Conservation (phyloP, 2,797 vertebrate genomes). For the Trachops cirrhosus region DNA sequence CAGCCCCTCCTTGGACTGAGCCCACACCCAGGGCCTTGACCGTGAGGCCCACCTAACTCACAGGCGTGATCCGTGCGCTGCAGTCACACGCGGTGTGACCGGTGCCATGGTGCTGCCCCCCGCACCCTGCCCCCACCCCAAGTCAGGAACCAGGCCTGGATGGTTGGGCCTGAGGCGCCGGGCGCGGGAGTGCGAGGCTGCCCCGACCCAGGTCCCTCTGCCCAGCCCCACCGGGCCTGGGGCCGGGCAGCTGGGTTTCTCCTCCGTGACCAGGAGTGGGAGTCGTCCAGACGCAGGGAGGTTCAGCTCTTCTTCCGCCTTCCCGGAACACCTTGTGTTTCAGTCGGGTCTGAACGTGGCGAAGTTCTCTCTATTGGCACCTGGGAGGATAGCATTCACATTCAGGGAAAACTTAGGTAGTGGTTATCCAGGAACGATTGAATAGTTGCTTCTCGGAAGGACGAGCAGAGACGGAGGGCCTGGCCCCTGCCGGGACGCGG, state of each 20-base stretch:
- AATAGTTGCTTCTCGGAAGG: not conserved
- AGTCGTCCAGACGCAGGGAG: too few relatives aligned
- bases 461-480: not conserved
- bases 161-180: fast-evolving
- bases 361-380: not conserved
- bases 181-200: fast-evolving
- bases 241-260: too few relatives aligned
- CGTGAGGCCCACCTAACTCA: fast-evolving
- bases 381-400: fast-evolving
- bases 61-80: fast-evolving
- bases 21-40: fast-evolving
- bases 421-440: not conserved
- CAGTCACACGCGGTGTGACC: fast-evolving
- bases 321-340: fast-evolving
- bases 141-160: not conserved
- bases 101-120: fast-evolving
- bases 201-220: too few relatives aligned
- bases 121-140: fast-evolving
- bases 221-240: not conserved
- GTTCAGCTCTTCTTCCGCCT: fast-evolving
- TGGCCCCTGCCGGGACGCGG: not conserved
- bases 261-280: too few relatives aligned
- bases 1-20: fast-evolving
- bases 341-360: fast-evolving
- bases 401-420: not conserved